Evolutionary conservation across 1,140 invertebrate species (phyloP).

Genomic region (Drosophila subpulchrella): DNA sequence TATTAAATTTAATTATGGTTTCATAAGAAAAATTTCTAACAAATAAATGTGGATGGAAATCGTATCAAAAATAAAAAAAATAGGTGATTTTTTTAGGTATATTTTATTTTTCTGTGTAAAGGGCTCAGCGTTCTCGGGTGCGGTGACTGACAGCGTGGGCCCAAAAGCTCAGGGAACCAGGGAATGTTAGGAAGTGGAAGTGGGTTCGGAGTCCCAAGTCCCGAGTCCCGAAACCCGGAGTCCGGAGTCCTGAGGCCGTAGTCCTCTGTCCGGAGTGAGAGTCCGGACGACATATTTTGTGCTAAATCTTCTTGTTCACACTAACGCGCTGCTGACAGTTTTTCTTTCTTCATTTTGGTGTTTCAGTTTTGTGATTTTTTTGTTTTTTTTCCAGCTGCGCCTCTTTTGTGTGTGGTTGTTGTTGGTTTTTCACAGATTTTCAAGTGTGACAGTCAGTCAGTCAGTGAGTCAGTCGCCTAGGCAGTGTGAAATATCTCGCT

Average conservation of each 20-base stretch:
- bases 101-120: constrained; percentile 2
- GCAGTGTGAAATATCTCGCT: constrained; percentile 74
- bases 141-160: constrained; percentile 39
- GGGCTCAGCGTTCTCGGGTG: constrained; percentile 14
- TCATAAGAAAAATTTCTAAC: too few species aligned
- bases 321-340: constrained; percentile 76
- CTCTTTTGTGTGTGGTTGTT: constrained; percentile 54
- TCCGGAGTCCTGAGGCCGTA: constrained; percentile 33
- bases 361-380: constrained; percentile 20
- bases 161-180: constrained; percentile 27
- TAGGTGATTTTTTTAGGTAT: background rate
- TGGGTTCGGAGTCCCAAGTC: constrained; percentile 12
- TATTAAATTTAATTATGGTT: too few species aligned
- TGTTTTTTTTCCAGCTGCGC: constrained; percentile 28
- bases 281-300: constrained; percentile 70
- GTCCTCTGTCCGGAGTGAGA: constrained; percentile 15
- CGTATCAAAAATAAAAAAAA: too few species aligned
- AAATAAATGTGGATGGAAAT: too few species aligned
- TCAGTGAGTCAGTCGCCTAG: constrained; percentile 39
- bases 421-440: constrained; percentile 62
- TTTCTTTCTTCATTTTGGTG: constrained; percentile 64
- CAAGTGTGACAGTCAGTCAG: constrained; percentile 54
- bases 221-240: constrained; percentile 15
- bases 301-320: constrained; percentile 81
- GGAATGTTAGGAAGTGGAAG: constrained; percentile 10